These are phyloP conservation scores for Thysanoteuthis rhombus DNA, from an alignment of 2,888 invertebrate species.

Conservation along the genomic window DNA sequence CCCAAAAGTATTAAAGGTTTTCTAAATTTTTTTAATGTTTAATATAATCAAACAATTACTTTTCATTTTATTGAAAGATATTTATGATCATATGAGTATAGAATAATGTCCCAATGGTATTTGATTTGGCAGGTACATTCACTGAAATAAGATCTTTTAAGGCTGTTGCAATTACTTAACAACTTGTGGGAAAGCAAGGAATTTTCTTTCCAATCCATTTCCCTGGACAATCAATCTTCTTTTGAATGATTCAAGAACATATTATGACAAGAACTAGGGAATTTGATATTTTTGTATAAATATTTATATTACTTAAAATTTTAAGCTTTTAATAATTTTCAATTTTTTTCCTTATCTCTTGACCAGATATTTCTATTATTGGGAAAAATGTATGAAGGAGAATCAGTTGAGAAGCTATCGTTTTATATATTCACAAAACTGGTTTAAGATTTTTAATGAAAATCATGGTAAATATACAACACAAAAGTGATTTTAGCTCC, in stretches of 20 bases:
- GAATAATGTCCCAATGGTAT: neutral
- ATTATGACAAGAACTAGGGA: neutral
- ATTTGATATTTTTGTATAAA: neutral
- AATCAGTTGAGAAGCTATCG: too few species aligned
- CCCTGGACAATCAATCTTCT: neutral
- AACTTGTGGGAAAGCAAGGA: neutral
- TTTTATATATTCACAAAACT: too few species aligned
- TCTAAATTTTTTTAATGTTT: neutral
- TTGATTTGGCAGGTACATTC: neutral
- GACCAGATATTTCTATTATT: too few species aligned
- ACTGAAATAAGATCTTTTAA: neutral
- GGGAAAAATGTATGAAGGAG: too few species aligned
- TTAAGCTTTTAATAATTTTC: too few species aligned
- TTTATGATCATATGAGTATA: neutral
- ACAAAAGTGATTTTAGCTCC: too few species aligned
- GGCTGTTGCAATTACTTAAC: neutral
- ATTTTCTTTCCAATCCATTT: too few species aligned
- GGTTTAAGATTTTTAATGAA: too few species aligned
- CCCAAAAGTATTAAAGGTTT: neutral
- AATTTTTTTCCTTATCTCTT: too few species aligned
- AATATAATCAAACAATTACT: neutral
- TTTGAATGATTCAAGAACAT: neutral
- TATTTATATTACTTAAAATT: neutral
- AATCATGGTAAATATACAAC: too few species aligned
- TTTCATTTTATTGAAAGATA: neutral